These are phyloP conservation scores for Vireo griseus DNA, from an alignment of 2,797 vertebrate species.

Conservation along the genomic window DNA sequence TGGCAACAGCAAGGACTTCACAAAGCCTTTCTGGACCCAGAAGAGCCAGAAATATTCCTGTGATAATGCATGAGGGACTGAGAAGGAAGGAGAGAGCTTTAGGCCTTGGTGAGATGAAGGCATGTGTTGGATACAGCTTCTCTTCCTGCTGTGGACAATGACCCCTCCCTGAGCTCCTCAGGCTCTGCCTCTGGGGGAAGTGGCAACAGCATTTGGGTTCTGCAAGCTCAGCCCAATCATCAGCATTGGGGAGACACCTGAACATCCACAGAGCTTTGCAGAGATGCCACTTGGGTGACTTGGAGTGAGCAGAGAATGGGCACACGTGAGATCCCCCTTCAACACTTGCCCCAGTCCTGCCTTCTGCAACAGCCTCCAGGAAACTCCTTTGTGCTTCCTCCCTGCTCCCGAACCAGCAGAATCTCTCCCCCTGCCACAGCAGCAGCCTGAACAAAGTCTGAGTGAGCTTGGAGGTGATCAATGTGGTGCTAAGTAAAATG, in stretches of 20 bases:
- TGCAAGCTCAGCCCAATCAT: background rate
- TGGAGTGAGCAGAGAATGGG: background rate
- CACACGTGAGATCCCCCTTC: accelerated
- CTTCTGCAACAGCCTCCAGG: background rate
- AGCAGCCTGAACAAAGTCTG: accelerated
- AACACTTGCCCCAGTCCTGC: accelerated
- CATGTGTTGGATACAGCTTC: accelerated
- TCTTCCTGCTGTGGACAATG: background rate
- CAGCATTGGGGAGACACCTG: background rate
- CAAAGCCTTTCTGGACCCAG: background rate
- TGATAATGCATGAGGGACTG: background rate
- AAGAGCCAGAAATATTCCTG: background rate
- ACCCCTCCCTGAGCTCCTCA: background rate
- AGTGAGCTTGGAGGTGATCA: accelerated
- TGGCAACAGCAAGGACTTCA: background rate
- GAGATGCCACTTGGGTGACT: accelerated
- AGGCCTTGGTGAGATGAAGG: background rate
- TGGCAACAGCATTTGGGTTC: accelerated
- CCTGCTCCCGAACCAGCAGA: background rate
- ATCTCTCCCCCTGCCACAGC: accelerated
- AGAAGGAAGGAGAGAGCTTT: background rate
- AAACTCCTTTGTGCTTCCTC: accelerated
- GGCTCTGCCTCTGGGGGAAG: background rate
- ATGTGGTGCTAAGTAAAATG: accelerated
- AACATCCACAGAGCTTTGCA: accelerated